A percentile compares a stretch with the other conserved stretches of the same genome.
Conservation (phyloP, 1,140 invertebrate genomes). For the Gryllus bimaculatus region DNA sequence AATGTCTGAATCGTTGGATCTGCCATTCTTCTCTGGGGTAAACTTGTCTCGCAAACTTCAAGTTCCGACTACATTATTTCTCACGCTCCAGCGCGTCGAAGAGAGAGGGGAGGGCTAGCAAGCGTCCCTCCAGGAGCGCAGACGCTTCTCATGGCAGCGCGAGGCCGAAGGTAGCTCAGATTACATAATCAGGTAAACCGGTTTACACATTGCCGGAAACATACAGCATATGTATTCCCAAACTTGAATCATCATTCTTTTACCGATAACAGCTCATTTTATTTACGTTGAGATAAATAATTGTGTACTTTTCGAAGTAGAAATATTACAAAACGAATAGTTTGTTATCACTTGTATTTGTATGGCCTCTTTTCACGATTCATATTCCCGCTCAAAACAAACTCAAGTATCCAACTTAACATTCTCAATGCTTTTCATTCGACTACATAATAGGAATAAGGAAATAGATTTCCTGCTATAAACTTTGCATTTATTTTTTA, state of each 20-base stretch:
- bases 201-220: background rate
- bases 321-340: background rate
- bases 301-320: background rate
- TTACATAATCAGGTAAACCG: background rate
- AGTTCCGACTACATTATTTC: background rate
- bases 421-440: no score
- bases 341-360: no score
- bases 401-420: no score
- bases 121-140: no score
- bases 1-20: conserved; percentile 72
- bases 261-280: background rate
- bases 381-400: no score
- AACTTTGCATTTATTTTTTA: no score
- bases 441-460: no score
- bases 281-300: background rate
- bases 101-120: no score
- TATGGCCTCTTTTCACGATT: no score
- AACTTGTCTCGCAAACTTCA: background rate
- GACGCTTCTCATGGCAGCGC: no score
- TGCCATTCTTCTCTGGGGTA: conserved; percentile 43
- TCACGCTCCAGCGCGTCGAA: no score
- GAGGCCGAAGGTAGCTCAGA: background rate
- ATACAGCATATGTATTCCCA: background rate
- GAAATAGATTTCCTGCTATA: no score
- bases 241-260: background rate